Evolutionary conservation across 2,113 vertebrate species (phyloP), one percentile per base, ranked within the genome.

Genomic region (Ceyx cyanopectus): DNA sequence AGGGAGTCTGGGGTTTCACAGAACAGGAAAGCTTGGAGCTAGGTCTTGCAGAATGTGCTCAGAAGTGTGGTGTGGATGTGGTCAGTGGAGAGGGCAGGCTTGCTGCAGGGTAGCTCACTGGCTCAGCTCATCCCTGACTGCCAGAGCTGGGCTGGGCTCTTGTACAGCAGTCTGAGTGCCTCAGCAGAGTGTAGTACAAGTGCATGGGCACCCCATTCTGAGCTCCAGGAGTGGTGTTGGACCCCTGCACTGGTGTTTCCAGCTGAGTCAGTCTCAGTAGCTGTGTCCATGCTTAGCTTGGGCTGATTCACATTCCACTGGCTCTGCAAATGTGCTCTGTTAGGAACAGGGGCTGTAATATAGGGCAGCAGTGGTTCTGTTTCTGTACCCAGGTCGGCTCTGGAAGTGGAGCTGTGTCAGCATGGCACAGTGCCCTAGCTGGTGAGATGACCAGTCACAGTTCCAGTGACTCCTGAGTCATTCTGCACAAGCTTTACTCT

Each of bases 21-120:
- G 65, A 43, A 26, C 22, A 37, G 53, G 43, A 67, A 22, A 37
- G 24, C 57, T 78, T 63, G 19, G 4, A 41, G 24, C 66, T 46
- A 4, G 30, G 5, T 74, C 2, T 37, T 65, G 4, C 60, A 57
- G 51, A 54, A 5, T 4, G 18, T 13, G 5, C 13, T 45, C 37
- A 12, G 88, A 45, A 77, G n/a, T 4, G 32, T 73, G n/a, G 6
- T 0, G 0, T 4, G 2, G 23, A 14, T 70, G 2, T 3, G 4
- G 18, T 67, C 30, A 19, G 13, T 29, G n/a, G 74, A 84, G 65
- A 29, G 41, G 45, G 13, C 30, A 61, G 65, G 17, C 13, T 43
- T 61, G 24, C 56, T 48, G 17, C 19, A 6, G 20, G 14, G 34
- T 74, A 54, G 34, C 11, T 78, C 29, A 2, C 45, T 48, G 16